Base-by-base conservation (phyloP, 1,140 invertebrate species). In the Hylaeus volcanicus region DNA sequence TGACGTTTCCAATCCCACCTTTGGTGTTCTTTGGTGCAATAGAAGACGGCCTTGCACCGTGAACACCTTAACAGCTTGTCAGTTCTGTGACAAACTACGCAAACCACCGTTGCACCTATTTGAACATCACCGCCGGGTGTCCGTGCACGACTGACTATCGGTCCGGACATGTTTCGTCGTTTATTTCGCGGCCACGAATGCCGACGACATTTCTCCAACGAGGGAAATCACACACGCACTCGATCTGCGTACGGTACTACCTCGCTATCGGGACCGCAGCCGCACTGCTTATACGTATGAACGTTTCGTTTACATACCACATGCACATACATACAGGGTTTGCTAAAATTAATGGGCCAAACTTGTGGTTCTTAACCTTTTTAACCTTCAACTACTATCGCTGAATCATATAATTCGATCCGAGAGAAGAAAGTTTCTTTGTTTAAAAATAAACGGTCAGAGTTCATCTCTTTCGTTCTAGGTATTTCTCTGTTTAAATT, bases 21-120 rank as follows among this genome's bases (percentile, higher is more conserved):
- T 92, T 97, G 97, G 90, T 97, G 97, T 82, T 96, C 95, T 87
- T 95, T 96, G 63, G 95, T 95, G 92, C 97, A 98, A 92, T 97
- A 98, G 93, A 95, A 96, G 78, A 95, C 94, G 78, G 90, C 93
- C 86, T 95, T 95, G 93, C 97, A 98, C 77, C 95, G 94, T 82
- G 95, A 95, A 92, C 97, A 97, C 82, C 96, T 94, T 56, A 96
- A 93, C 84, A 97, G 92, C 88, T 96, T 96, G 81, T 96, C 94
- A 78, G 91, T 92, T 60, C 93, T 94, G 84, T 95, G 95, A 92
- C 97, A 97, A 88, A 96, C 94, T 86, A 94, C 95, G 94, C 96
- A 96, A 9, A 63, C 64, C 55, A 64, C n/a, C 9, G 45, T 68
- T 53, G 56, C 58, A 75, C 63, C 72, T 60, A 79, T 70, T 39